Base-by-base conservation (phyloP, 2,888 invertebrate genomes). In the Acleris sparsana region DNA sequence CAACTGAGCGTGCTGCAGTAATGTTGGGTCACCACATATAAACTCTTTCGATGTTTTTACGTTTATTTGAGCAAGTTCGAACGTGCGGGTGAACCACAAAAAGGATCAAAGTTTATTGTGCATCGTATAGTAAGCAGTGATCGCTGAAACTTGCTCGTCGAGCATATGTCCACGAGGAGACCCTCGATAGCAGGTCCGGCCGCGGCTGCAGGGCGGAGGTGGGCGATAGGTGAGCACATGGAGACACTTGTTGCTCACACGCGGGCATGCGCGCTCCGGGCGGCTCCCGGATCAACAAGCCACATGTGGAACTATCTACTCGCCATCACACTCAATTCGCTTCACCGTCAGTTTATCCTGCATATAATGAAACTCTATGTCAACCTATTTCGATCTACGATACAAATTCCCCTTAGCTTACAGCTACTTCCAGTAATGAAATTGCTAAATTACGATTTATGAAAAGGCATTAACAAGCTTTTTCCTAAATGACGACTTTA, bases 191-290 rank as follows among this genome's bases (percentile, higher is more conserved):
- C 73, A 63, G 73, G 76, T 73, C 75, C 71, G 73, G 80, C 75
- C 77, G 74, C 63, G 68, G 69, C 67, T 72, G 73, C 74, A 70
- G 69, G 64, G 73, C 62, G 69, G 52, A 33, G 60, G 63, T 70
- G 70, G 63, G 63, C 72, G 71, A 70, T 72, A 69, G 71, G 74
- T 73, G 79, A 79, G 80, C 92, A 91, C 88, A 89, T 88, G 92
- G 86, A 71, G 80, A 82, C 91, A 91, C 91, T 88, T 92, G 92
- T 91, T 91, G 92, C 85, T 77, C 70, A 67, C 67, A 76, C 79
- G 82, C 81, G 83, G 79, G 83, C 87, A 84, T 84, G 85, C 83
- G 87, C 83, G 73, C 74, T 73, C 76, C 73, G 74, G 75, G 67
- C 68, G 58, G 74, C 73, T 69, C 63, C 48, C 22, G 13, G 46